These are phyloP conservation scores for Apis dorsata DNA, from an alignment of 1,140 invertebrate species.

Conservation along the genomic window DNA sequence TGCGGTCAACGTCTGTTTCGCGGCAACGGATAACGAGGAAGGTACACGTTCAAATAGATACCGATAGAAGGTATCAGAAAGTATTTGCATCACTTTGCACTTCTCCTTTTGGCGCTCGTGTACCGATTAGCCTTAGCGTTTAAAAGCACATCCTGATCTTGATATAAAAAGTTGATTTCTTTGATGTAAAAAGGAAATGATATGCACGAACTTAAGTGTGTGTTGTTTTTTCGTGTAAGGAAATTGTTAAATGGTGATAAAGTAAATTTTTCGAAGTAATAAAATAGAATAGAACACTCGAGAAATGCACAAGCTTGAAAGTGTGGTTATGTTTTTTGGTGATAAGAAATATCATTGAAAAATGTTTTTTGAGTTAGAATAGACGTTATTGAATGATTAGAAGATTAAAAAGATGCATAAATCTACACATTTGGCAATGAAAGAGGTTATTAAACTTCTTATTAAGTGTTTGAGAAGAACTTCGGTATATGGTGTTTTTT, in stretches of 20 bases:
- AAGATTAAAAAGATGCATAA: no score
- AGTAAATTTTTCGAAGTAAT: no score
- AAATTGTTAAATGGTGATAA: neutral
- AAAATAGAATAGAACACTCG: no score
- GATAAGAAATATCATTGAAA: no score
- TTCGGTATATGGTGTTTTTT: no score
- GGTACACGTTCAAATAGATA: neutral
- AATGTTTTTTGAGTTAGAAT: no score
- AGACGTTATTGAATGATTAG: no score
- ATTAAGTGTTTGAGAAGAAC: no score
- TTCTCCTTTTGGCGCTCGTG: neutral
- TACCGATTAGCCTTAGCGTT: neutral
- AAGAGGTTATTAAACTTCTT: no score
- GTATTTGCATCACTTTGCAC: neutral
- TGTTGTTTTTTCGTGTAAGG: neutral
- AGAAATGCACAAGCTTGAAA: no score
- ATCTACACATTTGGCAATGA: no score
- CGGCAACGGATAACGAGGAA: neutral
- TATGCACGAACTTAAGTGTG: neutral
- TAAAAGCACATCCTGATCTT: neutral
- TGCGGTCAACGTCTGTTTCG: constrained; percentile 11
- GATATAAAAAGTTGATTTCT: neutral
- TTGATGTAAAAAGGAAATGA: neutral
- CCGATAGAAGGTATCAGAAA: neutral
- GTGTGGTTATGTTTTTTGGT: no score